phyloP scores from a whole-genome alignment of 2,797 vertebrate genomes.

The Cercopithecus neglectus region DNA sequence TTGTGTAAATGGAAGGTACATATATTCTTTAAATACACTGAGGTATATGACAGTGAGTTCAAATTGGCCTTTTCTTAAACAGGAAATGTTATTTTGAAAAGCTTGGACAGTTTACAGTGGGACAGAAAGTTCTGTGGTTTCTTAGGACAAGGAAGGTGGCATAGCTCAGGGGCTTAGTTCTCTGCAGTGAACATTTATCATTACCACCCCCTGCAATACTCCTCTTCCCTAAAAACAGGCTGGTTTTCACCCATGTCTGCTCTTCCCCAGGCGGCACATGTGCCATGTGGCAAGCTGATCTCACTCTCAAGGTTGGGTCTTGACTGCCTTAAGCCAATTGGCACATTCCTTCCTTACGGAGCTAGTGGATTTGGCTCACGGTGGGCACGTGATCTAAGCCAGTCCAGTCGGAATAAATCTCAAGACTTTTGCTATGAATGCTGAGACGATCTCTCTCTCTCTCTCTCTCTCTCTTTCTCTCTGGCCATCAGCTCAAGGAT shows the following conservation, averaged over 20 bases:
- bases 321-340: background rate
- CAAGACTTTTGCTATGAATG: background rate
- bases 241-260: background rate
- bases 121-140: background rate
- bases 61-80: background rate
- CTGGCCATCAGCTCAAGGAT: background rate
- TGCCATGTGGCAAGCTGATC: too few species aligned
- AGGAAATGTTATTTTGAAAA: background rate
- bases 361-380: background rate
- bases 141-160: fast-evolving
- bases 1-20: background rate
- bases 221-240: background rate
- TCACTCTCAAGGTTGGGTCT: background rate
- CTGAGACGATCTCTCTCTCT: background rate
- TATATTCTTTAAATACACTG: background rate
- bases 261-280: background rate
- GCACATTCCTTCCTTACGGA: background rate
- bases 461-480: background rate
- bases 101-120: background rate
- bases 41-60: background rate
- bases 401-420: background rate
- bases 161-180: background rate
- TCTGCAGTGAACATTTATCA: too few species aligned
- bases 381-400: background rate
- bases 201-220: too few species aligned